These are phyloP conservation scores for Acropora yongei DNA, from an alignment of 64 coral and sea anemone genomes.

Conservation along the genomic window DNA sequence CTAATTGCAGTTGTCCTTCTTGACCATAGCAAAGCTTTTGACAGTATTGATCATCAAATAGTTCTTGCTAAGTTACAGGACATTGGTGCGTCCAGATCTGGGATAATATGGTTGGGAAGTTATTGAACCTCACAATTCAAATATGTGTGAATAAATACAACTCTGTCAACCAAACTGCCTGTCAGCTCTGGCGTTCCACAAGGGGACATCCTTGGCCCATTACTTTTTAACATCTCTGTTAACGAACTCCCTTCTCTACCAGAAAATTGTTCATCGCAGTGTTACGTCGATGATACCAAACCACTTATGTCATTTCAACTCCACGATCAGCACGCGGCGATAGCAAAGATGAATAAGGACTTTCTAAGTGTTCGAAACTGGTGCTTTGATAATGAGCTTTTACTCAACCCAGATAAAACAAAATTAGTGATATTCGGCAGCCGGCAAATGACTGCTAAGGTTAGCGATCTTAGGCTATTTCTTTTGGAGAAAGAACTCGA, in stretches of 20 bases:
- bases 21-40: too few relatives aligned
- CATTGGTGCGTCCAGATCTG: too few relatives aligned
- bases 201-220: neutral
- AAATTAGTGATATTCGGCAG: slow-evolving; percentile 61
- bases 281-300: slow-evolving; percentile 50
- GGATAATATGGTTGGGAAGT: too few relatives aligned
- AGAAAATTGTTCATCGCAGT: slow-evolving; percentile 14
- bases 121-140: too few relatives aligned
- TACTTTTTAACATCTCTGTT: slow-evolving; percentile 10
- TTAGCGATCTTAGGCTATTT: slow-evolving; percentile 40
- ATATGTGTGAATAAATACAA: too few relatives aligned
- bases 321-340: neutral
- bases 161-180: too few relatives aligned
- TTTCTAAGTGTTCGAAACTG: slow-evolving; percentile 37
- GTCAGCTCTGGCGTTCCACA: too few relatives aligned
- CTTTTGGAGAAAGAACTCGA: slow-evolving; percentile 30
- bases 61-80: too few relatives aligned
- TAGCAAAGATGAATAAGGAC: slow-evolving; percentile 44
- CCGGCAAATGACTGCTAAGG: slow-evolving; percentile 50
- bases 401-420: slow-evolving; percentile 48
- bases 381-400: slow-evolving; percentile 46
- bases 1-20: too few relatives aligned
- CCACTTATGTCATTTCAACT: slow-evolving; percentile 21
- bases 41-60: too few relatives aligned
- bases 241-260: neutral